phyloP scores from a whole-genome alignment of 1,140 invertebrate species.

The Scaptodrosophila lebanonensis region DNA sequence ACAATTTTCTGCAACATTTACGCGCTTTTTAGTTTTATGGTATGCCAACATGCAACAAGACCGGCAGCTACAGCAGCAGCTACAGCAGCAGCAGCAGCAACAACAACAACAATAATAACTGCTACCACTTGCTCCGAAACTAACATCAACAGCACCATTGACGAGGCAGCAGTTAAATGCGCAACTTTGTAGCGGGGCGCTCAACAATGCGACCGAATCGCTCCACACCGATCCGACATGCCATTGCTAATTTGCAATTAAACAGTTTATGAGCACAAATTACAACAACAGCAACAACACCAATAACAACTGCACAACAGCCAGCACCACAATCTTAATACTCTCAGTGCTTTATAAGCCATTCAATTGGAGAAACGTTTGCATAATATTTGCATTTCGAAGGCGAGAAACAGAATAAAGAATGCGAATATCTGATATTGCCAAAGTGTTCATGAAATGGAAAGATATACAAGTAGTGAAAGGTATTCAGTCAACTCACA shows the following conservation, averaged over 20 bases:
- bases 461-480: no score
- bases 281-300: constrained; percentile 46
- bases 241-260: constrained; percentile 70
- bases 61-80: constrained; percentile 36
- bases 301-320: constrained; percentile 20
- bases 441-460: no score
- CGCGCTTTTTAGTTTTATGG: constrained; percentile 32
- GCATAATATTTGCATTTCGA: no score
- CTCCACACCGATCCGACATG: constrained; percentile 18
- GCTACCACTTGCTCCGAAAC: no score
- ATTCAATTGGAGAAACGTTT: no score
- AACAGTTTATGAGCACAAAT: constrained; percentile 73
- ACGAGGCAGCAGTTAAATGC: constrained; percentile 18
- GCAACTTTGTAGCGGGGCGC: neutral
- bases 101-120: neutral
- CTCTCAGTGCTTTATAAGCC: no score
- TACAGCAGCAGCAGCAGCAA: constrained; percentile 55
- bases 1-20: constrained; percentile 53
- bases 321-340: no score
- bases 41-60: no score
- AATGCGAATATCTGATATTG: no score
- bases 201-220: neutral
- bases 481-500: no score
- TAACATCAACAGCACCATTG: constrained; percentile 19
- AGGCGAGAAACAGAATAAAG: no score